Evolutionary conservation across 2,797 vertebrate genomes (phyloP).

Genomic region (Delichon dasypus): DNA sequence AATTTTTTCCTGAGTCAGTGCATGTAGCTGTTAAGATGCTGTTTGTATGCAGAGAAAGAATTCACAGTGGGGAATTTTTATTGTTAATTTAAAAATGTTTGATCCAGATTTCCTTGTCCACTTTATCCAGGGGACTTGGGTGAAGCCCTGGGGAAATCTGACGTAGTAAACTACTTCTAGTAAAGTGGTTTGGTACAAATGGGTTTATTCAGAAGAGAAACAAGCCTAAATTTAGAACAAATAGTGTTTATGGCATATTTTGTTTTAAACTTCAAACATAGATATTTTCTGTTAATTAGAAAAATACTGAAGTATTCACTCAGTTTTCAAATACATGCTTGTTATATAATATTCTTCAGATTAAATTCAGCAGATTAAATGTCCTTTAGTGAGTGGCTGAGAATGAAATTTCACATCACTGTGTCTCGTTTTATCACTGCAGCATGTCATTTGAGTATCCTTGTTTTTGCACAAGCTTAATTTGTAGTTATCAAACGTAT

Average conservation of each 20-base stretch:
- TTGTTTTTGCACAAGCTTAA: not conserved
- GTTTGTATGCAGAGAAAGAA: not conserved
- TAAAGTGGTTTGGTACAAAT: not conserved
- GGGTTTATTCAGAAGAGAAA: not conserved
- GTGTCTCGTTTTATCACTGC: not conserved
- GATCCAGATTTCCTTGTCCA: not conserved
- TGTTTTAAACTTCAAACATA: not conserved
- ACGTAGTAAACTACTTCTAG: not conserved
- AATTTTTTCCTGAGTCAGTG: not conserved
- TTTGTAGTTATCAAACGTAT: not conserved
- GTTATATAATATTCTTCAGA: not conserved
- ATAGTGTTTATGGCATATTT: not conserved
- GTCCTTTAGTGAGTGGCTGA: not conserved
- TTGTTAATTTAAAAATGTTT: not conserved
- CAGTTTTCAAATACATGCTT: not conserved
- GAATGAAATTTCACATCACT: not conserved
- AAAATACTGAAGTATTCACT: not conserved
- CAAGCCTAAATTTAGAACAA: not conserved
- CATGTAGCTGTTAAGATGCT: not conserved
- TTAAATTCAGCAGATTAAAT: not conserved
- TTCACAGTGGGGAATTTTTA: not conserved
- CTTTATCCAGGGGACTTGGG: rapidly evolving
- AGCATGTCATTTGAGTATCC: not conserved
- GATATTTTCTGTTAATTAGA: not conserved
- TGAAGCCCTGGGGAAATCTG: not conserved